Conservation (phyloP, 1,140 invertebrate species). For the Pseudomyrmex concolor region DNA sequence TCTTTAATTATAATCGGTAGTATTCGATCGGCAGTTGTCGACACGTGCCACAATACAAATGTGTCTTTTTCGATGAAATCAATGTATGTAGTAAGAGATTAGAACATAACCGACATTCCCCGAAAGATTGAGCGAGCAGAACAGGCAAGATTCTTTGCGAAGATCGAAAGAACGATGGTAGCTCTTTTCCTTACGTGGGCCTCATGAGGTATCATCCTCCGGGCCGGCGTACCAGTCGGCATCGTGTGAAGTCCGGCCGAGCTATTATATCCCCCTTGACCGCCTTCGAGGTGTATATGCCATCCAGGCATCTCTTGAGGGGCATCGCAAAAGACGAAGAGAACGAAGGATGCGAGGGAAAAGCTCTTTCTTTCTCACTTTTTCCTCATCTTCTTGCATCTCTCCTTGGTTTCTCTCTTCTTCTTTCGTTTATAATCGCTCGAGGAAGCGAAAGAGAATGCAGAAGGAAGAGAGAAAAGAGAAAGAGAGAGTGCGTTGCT, state of each 20-base stretch:
- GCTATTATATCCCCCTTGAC: conserved; percentile 83
- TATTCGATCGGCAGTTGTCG: neutral
- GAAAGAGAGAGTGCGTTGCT: conserved; percentile 75
- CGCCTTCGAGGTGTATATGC: conserved; percentile 80
- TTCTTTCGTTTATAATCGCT: conserved; percentile 59
- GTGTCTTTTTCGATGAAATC: conserved; percentile 5
- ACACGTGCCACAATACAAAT: neutral
- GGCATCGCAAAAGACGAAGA: conserved; percentile 67
- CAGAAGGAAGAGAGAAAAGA: conserved; percentile 27
- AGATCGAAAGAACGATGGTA: conserved; percentile 37
- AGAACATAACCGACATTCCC: conserved; percentile 41
- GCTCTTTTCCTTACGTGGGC: conserved; percentile 61
- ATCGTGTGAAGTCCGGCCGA: conserved; percentile 84
- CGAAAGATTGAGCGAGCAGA: conserved; percentile 22
- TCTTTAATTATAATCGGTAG: neutral
- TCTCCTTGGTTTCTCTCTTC: conserved; percentile 52
- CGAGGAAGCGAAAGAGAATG: conserved; percentile 42
- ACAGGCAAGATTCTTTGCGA: conserved; percentile 3
- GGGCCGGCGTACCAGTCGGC: conserved; percentile 79
- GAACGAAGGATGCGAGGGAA: conserved; percentile 23
- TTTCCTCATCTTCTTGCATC: conserved; percentile 48
- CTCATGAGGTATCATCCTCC: conserved; percentile 80
- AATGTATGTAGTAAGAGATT: conserved; percentile 6
- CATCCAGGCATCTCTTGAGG: conserved; percentile 69
- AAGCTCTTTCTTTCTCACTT: conserved; percentile 63